Evolutionary conservation across 2,888 invertebrate species (phyloP).

Genomic region (Melitaea athalia): DNA sequence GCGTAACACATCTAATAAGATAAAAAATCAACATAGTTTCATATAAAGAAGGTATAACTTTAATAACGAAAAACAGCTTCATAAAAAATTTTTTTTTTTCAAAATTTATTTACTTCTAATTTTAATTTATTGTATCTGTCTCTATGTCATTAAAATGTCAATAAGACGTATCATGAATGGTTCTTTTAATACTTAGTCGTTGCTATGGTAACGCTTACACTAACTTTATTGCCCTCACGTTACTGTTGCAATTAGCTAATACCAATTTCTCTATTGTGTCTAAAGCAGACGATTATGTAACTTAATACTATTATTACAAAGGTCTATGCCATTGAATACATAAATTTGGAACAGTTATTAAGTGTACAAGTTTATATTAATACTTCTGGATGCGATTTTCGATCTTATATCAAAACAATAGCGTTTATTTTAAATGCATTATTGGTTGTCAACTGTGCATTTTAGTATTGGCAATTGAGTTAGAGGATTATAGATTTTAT

Average conservation of each 20-base stretch:
- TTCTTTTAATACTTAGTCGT: conserved; percentile 39
- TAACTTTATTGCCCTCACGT: conserved; percentile 55
- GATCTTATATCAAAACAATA: background rate
- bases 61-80: background rate
- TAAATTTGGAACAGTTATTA: conserved; percentile 11
- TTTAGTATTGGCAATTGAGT: background rate
- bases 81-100: background rate
- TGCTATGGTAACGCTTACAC: conserved; percentile 53
- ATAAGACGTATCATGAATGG: background rate
- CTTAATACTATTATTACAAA: background rate
- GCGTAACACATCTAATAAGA: too few species aligned
- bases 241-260: conserved; percentile 40
- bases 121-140: too few species aligned
- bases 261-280: background rate
- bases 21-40: too few species aligned
- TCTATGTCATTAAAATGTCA: too few species aligned
- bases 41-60: too few species aligned
- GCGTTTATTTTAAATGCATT: background rate
- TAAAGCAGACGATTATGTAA: background rate
- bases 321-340: background rate
- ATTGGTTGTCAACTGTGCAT: background rate
- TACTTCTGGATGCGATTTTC: background rate
- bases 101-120: too few species aligned
- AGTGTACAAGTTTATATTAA: background rate
- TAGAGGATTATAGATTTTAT: conserved; percentile 20